A percentile compares a stretch with the other conserved stretches of the same genome.
These are phyloP conservation scores for Lymantria monacha DNA, from an alignment of 2,888 invertebrate genomes.

Conservation along the genomic window DNA sequence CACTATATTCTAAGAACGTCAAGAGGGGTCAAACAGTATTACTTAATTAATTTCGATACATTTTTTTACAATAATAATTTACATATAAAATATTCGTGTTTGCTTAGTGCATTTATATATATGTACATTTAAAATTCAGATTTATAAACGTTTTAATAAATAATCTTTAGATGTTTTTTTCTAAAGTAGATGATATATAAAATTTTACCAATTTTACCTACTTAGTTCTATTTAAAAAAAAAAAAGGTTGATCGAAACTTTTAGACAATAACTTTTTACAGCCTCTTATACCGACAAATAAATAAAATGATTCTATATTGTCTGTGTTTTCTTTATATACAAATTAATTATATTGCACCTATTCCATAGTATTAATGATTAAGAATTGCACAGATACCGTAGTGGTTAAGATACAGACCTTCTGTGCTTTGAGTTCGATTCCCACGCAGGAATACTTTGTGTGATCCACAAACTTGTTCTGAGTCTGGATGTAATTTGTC, in stretches of 20 bases:
- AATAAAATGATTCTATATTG: constrained; percentile 69
- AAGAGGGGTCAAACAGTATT: constrained; percentile 76
- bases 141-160: constrained; percentile 35
- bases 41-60: constrained; percentile 73
- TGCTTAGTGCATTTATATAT: constrained; percentile 53
- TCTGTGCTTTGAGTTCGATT: too few relatives aligned
- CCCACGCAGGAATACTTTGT: too few relatives aligned
- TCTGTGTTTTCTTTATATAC: constrained; percentile 55
- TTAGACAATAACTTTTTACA: constrained; percentile 80
- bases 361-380: too few relatives aligned
- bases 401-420: too few relatives aligned
- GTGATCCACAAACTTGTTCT: too few relatives aligned
- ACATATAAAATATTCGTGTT: constrained; percentile 40
- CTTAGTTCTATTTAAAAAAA: constrained; percentile 55
- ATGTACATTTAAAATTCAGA: constrained; percentile 39
- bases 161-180: constrained; percentile 43
- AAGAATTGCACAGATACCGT: too few relatives aligned
- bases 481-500: too few relatives aligned
- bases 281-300: constrained; percentile 76
- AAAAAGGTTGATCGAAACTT: constrained; percentile 66
- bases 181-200: constrained; percentile 43
- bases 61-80: constrained; percentile 54
- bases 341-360: too few relatives aligned
- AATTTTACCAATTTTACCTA: constrained; percentile 45
- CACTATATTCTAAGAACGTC: constrained; percentile 44